A percentile compares a stretch with the other conserved stretches of the same genome.
phyloP scores from a whole-genome alignment of 2,113 vertebrate genomes.

The Pantherophis guttatus region DNA sequence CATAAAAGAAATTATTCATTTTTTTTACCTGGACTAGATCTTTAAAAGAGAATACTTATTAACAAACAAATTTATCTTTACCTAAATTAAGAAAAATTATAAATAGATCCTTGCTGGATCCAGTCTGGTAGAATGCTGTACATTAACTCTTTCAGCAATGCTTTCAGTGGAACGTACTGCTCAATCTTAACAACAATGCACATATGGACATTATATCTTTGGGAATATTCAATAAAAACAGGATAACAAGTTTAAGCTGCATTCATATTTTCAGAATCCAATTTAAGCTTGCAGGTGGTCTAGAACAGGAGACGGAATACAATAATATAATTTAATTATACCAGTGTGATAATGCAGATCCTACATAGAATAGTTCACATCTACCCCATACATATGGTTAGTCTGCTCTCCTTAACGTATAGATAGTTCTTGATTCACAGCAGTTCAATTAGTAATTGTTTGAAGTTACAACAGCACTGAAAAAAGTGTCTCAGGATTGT shows the following conservation, averaged over 20 bases:
- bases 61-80: neutral
- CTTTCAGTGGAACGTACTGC: neutral
- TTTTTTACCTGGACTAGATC: neutral
- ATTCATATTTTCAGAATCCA: neutral
- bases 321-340: neutral
- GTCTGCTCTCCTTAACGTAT: neutral
- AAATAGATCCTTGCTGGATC: neutral
- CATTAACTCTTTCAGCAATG: neutral
- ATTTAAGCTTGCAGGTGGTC: neutral
- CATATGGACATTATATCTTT: neutral
- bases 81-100: neutral
- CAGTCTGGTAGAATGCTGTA: neutral
- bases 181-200: neutral
- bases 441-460: neutral
- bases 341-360: neutral
- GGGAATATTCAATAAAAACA: neutral
- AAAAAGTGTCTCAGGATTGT: neutral
- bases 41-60: neutral
- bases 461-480: neutral
- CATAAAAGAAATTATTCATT: neutral
- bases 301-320: neutral
- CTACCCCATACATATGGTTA: neutral
- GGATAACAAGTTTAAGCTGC: neutral
- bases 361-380: neutral
- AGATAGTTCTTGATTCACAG: neutral